phyloP scores from a whole-genome alignment of 2,113 vertebrate species.

The Ptychochromis oligacanthus region DNA sequence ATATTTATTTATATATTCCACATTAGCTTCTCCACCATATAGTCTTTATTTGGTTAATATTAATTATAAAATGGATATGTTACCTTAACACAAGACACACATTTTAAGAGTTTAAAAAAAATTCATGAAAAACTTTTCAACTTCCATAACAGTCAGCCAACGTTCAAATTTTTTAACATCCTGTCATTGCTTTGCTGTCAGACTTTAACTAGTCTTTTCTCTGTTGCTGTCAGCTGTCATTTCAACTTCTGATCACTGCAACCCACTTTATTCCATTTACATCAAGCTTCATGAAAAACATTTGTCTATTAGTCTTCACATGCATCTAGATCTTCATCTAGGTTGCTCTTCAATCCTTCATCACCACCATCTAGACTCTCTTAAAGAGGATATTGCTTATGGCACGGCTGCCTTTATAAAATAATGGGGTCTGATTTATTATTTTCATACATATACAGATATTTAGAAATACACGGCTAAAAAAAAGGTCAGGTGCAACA shows the following conservation, averaged over 20 bases:
- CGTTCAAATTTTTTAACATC: neutral
- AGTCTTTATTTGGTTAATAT: neutral
- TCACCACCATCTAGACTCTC: too few relatives aligned
- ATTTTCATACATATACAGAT: too few relatives aligned
- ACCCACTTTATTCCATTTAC: neutral
- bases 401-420: neutral
- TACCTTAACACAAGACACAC: neutral
- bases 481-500: neutral
- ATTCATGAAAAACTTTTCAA: neutral
- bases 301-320: neutral
- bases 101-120: neutral
- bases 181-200: neutral
- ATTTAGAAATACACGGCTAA: neutral
- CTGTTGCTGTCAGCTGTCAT: conserved; percentile 8
- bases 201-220: neutral
- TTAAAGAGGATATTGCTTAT: too few relatives aligned
- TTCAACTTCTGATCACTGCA: neutral
- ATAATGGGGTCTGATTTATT: too few relatives aligned
- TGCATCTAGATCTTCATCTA: neutral
- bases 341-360: too few relatives aligned
- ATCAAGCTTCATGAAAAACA: neutral
- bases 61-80: neutral
- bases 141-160: too few relatives aligned
- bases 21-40: neutral
- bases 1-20: neutral